Conservation (phyloP, 2,797 vertebrate genomes). For the Choloepus didactylus region DNA sequence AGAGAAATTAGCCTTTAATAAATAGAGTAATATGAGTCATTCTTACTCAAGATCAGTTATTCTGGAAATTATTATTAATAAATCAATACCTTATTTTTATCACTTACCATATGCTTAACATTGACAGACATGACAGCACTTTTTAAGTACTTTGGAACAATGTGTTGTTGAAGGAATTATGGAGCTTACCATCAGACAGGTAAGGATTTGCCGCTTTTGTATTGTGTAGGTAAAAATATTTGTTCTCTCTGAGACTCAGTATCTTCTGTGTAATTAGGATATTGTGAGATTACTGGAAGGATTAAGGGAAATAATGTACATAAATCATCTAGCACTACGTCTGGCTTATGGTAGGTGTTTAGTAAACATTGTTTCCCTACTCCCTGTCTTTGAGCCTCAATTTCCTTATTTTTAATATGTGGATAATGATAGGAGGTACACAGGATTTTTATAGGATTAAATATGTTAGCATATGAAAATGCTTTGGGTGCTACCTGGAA, state of each 20-base stretch:
- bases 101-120: not conserved
- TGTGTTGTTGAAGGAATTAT: not conserved
- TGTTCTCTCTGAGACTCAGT: not conserved
- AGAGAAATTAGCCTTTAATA: not conserved
- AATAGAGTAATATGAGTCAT: not conserved
- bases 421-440: too few relatives aligned
- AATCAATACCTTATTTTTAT: not conserved
- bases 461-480: rapidly evolving
- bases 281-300: not conserved
- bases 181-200: not conserved
- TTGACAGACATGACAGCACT: not conserved
- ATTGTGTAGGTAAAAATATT: not conserved
- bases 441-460: not conserved
- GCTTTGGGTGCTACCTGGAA: rapidly evolving
- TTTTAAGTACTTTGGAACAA: not conserved
- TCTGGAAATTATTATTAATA: conserved; percentile 25
- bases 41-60: conserved; percentile 3
- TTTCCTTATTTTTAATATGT: not conserved
- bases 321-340: not conserved
- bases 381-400: too few relatives aligned
- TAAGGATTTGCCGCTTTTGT: not conserved
- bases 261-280: not conserved
- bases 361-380: rapidly evolving
- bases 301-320: not conserved
- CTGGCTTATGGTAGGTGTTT: not conserved